Percentiles rank a stretch among this genome's conserved stretches.
phyloP scores from a whole-genome alignment of 1,140 invertebrate species.

The Magallana gigas region DNA sequence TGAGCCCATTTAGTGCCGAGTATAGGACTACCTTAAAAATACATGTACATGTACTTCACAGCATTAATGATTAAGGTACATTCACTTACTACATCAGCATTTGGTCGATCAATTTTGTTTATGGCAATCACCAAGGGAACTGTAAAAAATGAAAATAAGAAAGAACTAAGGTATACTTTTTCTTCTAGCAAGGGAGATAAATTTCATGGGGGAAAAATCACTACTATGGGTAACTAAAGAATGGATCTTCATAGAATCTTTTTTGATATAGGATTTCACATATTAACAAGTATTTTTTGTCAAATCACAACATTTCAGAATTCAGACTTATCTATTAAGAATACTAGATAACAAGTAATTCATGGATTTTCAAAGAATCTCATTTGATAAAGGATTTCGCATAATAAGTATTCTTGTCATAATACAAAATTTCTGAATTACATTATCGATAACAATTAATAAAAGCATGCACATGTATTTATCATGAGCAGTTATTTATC shows the following conservation, averaged over 20 bases:
- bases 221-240: background rate
- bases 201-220: too few species aligned
- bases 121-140: slow-evolving; percentile 99
- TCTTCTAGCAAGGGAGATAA: too few species aligned
- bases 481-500: too few species aligned
- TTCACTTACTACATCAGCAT: slow-evolving; percentile 84
- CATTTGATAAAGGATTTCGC: background rate
- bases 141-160: slow-evolving; percentile 79
- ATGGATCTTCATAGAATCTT: background rate
- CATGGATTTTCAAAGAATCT: background rate
- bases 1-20: too few species aligned
- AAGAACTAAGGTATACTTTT: background rate
- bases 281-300: background rate
- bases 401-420: background rate
- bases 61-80: too few species aligned
- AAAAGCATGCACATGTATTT: background rate
- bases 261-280: background rate
- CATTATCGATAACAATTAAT: background rate
- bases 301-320: background rate
- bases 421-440: background rate
- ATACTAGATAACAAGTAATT: background rate
- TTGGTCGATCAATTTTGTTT: slow-evolving; percentile 98
- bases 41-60: too few species aligned
- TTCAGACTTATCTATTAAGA: too few species aligned
- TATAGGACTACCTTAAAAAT: too few species aligned